Conservation (phyloP, 2,113 vertebrate genomes). For the Epinephelus moara region DNA sequence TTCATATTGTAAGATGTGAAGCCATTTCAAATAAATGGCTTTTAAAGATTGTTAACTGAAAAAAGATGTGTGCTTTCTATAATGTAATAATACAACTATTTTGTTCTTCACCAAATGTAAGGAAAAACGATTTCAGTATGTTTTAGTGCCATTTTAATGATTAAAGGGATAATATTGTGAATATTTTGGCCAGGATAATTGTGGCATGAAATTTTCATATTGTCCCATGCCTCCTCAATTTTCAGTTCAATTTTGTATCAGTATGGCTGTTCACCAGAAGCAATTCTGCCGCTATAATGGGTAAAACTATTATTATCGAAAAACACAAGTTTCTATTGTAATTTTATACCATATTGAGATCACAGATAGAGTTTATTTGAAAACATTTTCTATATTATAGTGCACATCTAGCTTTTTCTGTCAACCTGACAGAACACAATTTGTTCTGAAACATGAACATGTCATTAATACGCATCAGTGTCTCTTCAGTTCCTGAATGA, state of each 20-base stretch:
- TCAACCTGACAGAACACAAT: not conserved
- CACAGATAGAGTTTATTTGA: not conserved
- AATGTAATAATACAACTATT: no score
- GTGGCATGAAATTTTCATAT: no score
- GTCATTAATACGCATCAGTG: not conserved
- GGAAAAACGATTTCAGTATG: no score
- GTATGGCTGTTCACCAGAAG: conserved; percentile 13
- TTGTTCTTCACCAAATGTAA: no score
- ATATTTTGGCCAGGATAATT: no score
- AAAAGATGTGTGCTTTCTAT: no score
- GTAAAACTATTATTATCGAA: no score
- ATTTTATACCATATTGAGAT: not conserved
- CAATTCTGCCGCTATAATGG: not conserved
- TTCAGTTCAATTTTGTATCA: conserved; percentile 40
- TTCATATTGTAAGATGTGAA: no score
- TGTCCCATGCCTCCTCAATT: not conserved
- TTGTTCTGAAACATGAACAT: not conserved
- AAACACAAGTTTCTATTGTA: not conserved
- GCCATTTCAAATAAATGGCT: no score
- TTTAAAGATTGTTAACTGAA: no score
- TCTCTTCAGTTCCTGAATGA: not conserved
- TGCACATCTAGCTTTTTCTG: not conserved
- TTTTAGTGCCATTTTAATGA: no score
- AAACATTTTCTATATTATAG: not conserved
- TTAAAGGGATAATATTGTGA: no score